Evolutionary conservation across 1,140 invertebrate species (phyloP), one percentile per base, ranked within the genome.

Genomic region (Lepidurus arcticus): DNA sequence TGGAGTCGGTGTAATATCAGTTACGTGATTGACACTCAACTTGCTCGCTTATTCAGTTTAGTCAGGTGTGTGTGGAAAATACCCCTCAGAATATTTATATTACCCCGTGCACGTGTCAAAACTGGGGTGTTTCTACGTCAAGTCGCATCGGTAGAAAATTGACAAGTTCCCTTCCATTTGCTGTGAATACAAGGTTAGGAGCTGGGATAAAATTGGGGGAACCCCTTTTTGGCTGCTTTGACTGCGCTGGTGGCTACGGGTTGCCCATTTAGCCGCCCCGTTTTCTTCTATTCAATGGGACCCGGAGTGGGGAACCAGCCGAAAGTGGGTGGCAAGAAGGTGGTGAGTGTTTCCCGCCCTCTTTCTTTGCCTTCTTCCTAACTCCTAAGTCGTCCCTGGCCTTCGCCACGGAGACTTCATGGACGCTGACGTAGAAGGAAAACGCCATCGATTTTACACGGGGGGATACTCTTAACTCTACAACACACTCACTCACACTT

Each of bases 381-480:
- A 34, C 34, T 65, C 53, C 16, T 65, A 65, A 65, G 53, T 65
- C 53, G 53, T 65, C 53, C 53, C 53, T 65, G 53, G 53, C 53
- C 53, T 65, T 65, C 53, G 53, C 53, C 53, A 65, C 53, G 53
- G 53, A 65, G 53, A 65, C 53, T 65, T 65, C 53, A 65, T 65
- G 53, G 53, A 65, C 53, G 53, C 53, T 65, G 53, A 65, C 53
- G 53, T 65, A 65, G 53, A 65, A 65, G 53, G 53, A 65, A 65
- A 65, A 65, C 53, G 53, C 53, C 53, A 65, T 65, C 53, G 53
- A 65, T 65, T 65, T 65, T 65, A 65, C 53, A 65, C 53, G 53
- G 53, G 53, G 53, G 53, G 16, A 65, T 65, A 65, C 53, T 65
- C 53, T 21, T 65, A 65, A 65, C 53, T 65, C 53, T 65, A 65